Conservation (phyloP, 2,888 invertebrate species). For the Drosophila picticornis region DNA sequence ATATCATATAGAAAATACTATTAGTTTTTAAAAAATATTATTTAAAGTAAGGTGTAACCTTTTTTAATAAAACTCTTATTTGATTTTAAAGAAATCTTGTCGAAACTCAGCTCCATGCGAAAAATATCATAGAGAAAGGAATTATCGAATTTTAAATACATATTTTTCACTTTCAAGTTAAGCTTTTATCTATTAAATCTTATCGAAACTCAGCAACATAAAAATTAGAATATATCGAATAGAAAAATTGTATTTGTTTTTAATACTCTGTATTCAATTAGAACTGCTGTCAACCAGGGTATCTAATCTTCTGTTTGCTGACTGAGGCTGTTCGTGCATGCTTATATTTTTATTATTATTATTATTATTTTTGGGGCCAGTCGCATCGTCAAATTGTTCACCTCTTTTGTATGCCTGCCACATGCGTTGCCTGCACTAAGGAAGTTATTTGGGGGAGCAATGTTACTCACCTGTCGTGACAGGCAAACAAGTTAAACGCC, state of each 20-base stretch:
- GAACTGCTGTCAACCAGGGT: neutral
- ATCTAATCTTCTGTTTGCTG: conserved; percentile 10
- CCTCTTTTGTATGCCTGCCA: conserved; percentile 65
- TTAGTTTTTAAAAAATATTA: neutral
- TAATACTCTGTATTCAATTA: neutral
- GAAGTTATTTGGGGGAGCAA: conserved; percentile 37
- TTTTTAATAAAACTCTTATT: neutral
- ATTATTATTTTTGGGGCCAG: conserved; percentile 2
- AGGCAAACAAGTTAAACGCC: conserved; percentile 55
- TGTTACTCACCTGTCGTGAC: conserved; percentile 72
- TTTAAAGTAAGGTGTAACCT: neutral
- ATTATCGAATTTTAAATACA: neutral
- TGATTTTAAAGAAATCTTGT: neutral
- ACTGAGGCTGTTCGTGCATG: neutral
- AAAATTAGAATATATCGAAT: neutral
- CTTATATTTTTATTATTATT: conserved; percentile 33
- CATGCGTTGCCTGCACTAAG: conserved; percentile 54
- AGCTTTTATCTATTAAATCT: neutral
- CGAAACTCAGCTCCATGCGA: neutral
- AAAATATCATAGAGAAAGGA: neutral
- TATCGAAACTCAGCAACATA: neutral
- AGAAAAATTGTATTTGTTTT: neutral
- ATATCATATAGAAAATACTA: neutral
- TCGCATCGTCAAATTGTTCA: conserved; percentile 24
- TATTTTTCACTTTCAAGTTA: neutral